phyloP scores from a whole-genome alignment of 64 coral and sea anemone genomes.

The Orbicella faveolata region DNA sequence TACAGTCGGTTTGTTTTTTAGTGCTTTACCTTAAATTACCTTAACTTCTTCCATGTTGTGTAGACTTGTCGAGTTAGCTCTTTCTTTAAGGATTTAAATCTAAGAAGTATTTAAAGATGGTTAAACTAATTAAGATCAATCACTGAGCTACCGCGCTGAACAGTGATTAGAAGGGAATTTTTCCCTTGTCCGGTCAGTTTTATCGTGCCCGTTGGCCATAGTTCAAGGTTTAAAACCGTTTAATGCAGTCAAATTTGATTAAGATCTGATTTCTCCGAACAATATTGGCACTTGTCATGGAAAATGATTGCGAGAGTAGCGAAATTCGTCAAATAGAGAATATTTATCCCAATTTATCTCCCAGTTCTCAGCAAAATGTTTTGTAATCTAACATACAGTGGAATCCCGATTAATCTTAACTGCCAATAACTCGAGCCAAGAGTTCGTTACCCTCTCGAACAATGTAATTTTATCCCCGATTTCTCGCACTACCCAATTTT shows the following conservation, averaged over 20 bases:
- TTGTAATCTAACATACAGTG: background rate
- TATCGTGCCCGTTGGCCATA: background rate
- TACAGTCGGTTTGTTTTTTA: too few species aligned
- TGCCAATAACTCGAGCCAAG: too few species aligned
- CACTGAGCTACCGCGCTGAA: background rate
- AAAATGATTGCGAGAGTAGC: background rate
- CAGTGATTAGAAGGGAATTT: background rate
- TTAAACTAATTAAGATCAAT: background rate
- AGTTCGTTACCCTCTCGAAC: too few species aligned
- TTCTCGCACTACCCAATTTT: too few species aligned
- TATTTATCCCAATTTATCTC: background rate
- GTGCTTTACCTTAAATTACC: background rate
- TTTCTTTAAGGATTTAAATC: background rate
- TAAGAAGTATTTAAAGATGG: background rate
- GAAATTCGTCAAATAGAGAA: background rate
- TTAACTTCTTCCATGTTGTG: background rate
- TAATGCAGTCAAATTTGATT: background rate
- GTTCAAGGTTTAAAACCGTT: background rate
- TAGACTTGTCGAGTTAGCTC: background rate
- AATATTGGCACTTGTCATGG: background rate
- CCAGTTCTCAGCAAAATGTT: background rate
- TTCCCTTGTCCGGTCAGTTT: background rate
- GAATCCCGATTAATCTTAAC: too few species aligned
- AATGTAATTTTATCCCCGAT: too few species aligned
- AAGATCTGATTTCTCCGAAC: background rate